These are phyloP conservation scores for Lordiphosa stackelbergi DNA, from an alignment of 1,140 invertebrate genomes.

Conservation along the genomic window DNA sequence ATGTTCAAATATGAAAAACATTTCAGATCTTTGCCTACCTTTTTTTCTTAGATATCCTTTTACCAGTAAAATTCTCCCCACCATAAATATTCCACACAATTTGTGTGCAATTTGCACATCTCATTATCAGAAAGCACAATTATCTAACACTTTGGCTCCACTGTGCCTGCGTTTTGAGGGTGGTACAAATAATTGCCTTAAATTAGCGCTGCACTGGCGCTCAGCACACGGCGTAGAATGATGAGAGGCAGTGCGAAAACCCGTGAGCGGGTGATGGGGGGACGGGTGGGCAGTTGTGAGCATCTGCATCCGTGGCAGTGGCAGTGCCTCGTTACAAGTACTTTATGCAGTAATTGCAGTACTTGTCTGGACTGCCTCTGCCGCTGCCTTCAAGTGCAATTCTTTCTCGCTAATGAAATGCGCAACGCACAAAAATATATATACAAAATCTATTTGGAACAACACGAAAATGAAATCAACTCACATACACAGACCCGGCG, in stretches of 20 bases:
- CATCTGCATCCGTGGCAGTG: conserved; percentile 37
- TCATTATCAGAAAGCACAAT: neutral
- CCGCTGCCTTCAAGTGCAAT: conserved; percentile 51
- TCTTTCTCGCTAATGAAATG: conserved; percentile 64
- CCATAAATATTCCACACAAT: too few species aligned
- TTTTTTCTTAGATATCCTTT: too few species aligned
- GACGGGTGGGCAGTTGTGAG: conserved; percentile 14
- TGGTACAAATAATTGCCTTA: conserved; percentile 72
- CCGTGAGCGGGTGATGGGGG: neutral
- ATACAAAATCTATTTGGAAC: conserved; percentile 17
- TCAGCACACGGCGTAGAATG: conserved; percentile 12
- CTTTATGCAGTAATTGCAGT: conserved; percentile 73
- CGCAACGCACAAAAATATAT: conserved; percentile 34
- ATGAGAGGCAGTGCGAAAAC: neutral
- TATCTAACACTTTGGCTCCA: conserved; percentile 12
- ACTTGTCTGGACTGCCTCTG: conserved; percentile 53
- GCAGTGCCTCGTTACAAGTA: conserved; percentile 62
- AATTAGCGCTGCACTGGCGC: conserved; percentile 56
- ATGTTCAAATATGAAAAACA: too few species aligned
- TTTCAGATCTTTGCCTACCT: too few species aligned
- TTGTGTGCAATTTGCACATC: too few species aligned
- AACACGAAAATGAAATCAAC: conserved; percentile 28
- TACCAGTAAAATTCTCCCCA: too few species aligned
- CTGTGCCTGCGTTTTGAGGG: conserved; percentile 28
- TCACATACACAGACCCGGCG: conserved; percentile 5